A percentile compares a stretch with the other conserved stretches of the same genome.
Conservation (phyloP, 2,113 vertebrate genomes). For the Salvelinus fontinalis region DNA sequence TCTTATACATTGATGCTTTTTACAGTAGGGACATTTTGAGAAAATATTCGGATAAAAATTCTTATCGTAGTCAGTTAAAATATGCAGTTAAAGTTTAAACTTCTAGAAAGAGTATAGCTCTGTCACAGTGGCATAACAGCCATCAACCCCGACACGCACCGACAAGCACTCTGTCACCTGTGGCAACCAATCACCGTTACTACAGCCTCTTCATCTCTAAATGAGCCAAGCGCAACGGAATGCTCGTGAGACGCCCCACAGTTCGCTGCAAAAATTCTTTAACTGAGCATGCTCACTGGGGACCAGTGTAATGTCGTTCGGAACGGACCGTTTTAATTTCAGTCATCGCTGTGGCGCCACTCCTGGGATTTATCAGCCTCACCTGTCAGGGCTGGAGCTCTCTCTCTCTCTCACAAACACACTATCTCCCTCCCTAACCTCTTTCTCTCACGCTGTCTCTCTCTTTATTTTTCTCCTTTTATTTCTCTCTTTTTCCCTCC, state of each 20-base stretch:
- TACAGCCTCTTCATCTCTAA: constrained; percentile 14
- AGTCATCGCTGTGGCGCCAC: too few species aligned
- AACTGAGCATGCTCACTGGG: constrained; percentile 13
- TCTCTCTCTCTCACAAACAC: neutral
- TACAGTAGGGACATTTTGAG: too few species aligned
- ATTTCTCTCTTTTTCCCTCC: neutral
- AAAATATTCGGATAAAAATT: too few species aligned
- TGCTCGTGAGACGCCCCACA: constrained; percentile 24
- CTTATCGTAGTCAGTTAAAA: too few species aligned
- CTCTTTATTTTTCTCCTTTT: neutral
- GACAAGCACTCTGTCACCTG: constrained; percentile 39
- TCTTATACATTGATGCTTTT: too few species aligned
- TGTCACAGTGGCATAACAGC: neutral
- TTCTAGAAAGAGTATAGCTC: neutral
- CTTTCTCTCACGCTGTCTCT: constrained; percentile 9
- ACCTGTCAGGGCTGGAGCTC: neutral
- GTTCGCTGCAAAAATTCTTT: constrained; percentile 18
- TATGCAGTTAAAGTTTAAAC: too few species aligned
- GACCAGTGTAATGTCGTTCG: constrained; percentile 19
- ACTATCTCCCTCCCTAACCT: constrained; percentile 18
- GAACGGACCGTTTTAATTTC: neutral
- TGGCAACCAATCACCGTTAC: constrained; percentile 16
- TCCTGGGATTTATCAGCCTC: too few species aligned
- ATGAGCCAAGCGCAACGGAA: constrained; percentile 16
- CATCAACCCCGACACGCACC: constrained; percentile 1